These are phyloP conservation scores for Euthynnus affinis DNA, from an alignment of 2,797 vertebrate species.

Conservation along the genomic window DNA sequence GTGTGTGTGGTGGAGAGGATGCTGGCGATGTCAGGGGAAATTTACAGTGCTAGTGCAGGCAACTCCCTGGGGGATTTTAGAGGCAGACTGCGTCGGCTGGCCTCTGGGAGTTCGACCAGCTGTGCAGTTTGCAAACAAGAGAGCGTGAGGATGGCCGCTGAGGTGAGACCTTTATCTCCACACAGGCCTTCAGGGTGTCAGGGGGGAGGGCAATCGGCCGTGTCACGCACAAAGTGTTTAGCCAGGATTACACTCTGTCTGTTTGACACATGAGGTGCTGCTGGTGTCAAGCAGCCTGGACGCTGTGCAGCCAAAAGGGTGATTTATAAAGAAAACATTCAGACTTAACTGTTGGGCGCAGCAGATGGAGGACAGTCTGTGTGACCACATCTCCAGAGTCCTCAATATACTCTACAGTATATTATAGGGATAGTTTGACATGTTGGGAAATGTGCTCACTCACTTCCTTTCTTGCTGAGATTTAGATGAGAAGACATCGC, in stretches of 20 bases:
- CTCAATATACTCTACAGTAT: background rate
- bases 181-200: constrained; percentile 26
- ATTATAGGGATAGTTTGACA: background rate
- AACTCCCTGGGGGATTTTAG: constrained; percentile 44
- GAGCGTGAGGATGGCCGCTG: constrained; percentile 51
- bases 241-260: constrained; percentile 39
- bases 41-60: constrained; percentile 47
- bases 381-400: background rate
- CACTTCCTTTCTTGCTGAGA: too few species aligned
- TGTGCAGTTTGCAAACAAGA: constrained; percentile 73
- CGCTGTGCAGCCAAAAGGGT: constrained; percentile 20
- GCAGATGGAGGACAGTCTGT: background rate
- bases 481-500: too few species aligned
- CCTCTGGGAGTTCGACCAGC: constrained; percentile 70
- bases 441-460: background rate
- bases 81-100: constrained; percentile 35
- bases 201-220: constrained; percentile 18
- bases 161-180: constrained; percentile 70
- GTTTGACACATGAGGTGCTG: constrained; percentile 53
- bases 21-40: constrained; percentile 54
- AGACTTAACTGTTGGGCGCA: background rate
- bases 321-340: constrained; percentile 28
- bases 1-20: constrained; percentile 10
- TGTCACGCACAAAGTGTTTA: constrained; percentile 48
- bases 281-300: background rate